Percentiles rank a stretch among this genome's conserved stretches.
Conservation (phyloP, 2,888 invertebrate genomes). For the Pediacus dermestoides region DNA sequence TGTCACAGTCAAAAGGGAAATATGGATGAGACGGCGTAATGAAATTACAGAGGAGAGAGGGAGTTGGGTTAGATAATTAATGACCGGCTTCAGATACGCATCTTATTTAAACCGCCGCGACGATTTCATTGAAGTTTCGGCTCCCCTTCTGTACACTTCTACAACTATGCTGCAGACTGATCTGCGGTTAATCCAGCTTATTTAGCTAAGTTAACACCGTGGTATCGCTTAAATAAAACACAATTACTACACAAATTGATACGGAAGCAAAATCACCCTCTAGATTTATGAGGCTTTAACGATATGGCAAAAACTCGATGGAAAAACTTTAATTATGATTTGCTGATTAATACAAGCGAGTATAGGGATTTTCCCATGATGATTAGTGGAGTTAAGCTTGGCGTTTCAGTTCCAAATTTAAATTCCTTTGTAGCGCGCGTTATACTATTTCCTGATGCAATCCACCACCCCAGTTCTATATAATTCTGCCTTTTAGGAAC, state of each 20-base stretch:
- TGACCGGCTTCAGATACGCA: constrained; percentile 25
- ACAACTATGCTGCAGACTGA: background rate
- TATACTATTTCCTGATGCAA: too few species aligned
- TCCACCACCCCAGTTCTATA: too few species aligned
- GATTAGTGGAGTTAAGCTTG: too few species aligned
- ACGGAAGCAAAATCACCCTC: too few species aligned
- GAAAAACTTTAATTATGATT: too few species aligned
- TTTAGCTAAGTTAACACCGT: constrained; percentile 2
- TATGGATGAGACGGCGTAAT: constrained; percentile 8
- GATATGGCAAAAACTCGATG: too few species aligned
- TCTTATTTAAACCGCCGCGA: constrained; percentile 21
- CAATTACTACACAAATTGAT: constrained; percentile 3
- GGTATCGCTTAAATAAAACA: background rate
- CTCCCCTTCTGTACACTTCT: background rate
- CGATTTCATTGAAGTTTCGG: constrained; percentile 12
- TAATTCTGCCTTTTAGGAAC: too few species aligned
- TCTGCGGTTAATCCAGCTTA: constrained; percentile 3
- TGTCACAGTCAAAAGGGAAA: background rate
- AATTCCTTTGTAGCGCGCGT: too few species aligned
- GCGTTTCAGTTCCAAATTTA: too few species aligned
- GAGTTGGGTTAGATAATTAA: constrained; percentile 23
- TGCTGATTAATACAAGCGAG: too few species aligned
- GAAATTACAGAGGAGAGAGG: constrained; percentile 22
- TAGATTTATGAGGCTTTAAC: too few species aligned
- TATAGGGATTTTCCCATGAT: too few species aligned